Percentiles rank a stretch among this genome's conserved stretches.
Conservation (phyloP, 2,888 invertebrate genomes). For the Tenthredo notha region DNA sequence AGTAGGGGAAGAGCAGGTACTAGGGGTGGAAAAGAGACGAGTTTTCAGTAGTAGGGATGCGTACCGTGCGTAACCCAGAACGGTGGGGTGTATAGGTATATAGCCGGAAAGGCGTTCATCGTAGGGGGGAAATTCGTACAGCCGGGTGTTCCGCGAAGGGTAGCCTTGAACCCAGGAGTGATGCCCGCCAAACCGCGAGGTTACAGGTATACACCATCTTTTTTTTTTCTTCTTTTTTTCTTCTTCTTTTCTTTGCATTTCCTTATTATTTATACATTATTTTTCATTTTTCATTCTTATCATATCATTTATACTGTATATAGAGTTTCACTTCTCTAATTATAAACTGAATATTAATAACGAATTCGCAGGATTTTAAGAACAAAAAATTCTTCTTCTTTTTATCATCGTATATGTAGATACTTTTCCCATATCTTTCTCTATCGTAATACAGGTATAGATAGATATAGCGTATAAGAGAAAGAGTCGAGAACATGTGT, state of each 20-base stretch:
- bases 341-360: not conserved
- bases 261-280: not conserved
- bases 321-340: not conserved
- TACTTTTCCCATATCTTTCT: slow-evolving; percentile 52
- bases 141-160: slow-evolving; percentile 70
- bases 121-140: slow-evolving; percentile 66
- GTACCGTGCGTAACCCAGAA: slow-evolving; percentile 25
- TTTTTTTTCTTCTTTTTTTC: not conserved
- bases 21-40: slow-evolving; percentile 51
- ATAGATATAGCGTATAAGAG: not conserved
- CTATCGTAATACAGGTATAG: slow-evolving; percentile 42
- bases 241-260: not conserved
- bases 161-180: slow-evolving; percentile 76
- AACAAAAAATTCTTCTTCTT: not conserved
- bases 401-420: not conserved
- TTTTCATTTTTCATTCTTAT: slow-evolving; percentile 54
- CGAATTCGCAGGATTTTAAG: not conserved
- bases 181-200: slow-evolving; percentile 65
- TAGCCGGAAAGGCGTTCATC: slow-evolving; percentile 57
- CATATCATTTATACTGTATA: not conserved
- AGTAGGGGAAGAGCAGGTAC: slow-evolving; percentile 35
- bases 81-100: slow-evolving; percentile 52
- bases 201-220: slow-evolving; percentile 36
- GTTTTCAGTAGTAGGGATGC: slow-evolving; percentile 21
- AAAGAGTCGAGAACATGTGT: not conserved